Base-by-base conservation (phyloP, 2,797 vertebrate genomes). In the Coilia nasus region DNA sequence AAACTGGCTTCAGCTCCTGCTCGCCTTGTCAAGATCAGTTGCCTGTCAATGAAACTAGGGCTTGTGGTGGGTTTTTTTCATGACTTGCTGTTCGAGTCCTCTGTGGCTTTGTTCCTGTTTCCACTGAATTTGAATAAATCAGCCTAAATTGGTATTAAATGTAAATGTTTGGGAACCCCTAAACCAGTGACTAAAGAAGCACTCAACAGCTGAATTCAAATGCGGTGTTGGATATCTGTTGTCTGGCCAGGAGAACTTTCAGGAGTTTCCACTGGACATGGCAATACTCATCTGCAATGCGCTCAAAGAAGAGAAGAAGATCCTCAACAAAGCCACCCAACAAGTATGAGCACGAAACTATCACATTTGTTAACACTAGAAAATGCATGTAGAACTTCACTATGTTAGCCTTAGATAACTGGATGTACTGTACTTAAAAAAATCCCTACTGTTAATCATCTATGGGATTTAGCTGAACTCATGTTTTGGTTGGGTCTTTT, bases 181-280 rank as follows among this genome's bases (percentile, higher is more conserved):
- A 9, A 54, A 54, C 7, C 50, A 10, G 50, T 3, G 7, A 25
- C n/a, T 59, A 17, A 19, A 64, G n/a, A 64, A 7, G 25, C 10
- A 2, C 60, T 23, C 6, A 25, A 64, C 67, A 41, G 57, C 5
- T 41, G 46, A 78, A 31, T 35, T 41, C 35, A 44, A 78, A 78
- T 9, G 35, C 71, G 21, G 35, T 44, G 3, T 5, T 41, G 71
- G 31, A 9, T 41, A 44, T 12, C 28, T 62, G 0, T 2, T 85
- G 21, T 83, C 23, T 41, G 44, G 56, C 11, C 83, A 97, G 96
- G 94, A 95, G 88, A 91, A 95, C 87, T 97, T 97, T 89, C 96
- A 96, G 86, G 96, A 97, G 91, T 95, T 96, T 78, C 96, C 97
- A 0, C 86, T 96, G 78, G 93, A 92, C 64, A 96, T 97, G 96